Base-by-base conservation (phyloP, 2,888 invertebrate species). In the Boloria selene region DNA sequence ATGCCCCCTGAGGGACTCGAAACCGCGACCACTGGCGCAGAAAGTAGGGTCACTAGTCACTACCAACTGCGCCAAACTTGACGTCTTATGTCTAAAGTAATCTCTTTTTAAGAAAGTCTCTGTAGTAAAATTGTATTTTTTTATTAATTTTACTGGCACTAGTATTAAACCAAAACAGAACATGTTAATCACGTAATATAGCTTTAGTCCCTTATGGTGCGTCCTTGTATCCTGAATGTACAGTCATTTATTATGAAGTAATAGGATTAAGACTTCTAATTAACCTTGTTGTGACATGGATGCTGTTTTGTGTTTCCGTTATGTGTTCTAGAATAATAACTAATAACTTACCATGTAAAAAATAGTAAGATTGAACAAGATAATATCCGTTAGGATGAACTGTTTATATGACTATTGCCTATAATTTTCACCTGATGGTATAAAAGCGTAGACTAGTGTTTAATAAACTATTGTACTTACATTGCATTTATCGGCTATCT, bases 151-250 rank as follows among this genome's bases (percentile, higher is more conserved):
- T 22, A 22, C 22, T 22, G 22, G 3, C 22, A 22, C 22, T 22
- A 22, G 3, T 22, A 22, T 2, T 1, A 22, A 22, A 22, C 22
- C 3, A 22, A 22, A 22, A 22, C 22, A 22, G 3, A 22, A 51
- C 13, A 14, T 3, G 10, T 10, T 17, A 17, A 22, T 61, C 51
- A n/a, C 14, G 13, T 61, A 55, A 45, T 51, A 83, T 81, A 77
- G 79, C 78, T 77, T 77, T 67, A 71, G 66, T 61, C 71, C 77
- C 82, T 79, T 77, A 53, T 54, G 74, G 69, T 79, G 73, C 76
- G 80, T 78, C 79, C 74, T 60, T 53, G 71, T 83, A 77, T 76
- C 80, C 83, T 77, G 80, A 82, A 85, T 81, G 81, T 78, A 75
- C 68, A 64, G 74, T 81, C 79, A 85, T 85, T 86, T 85, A 85